A percentile compares a stretch with the other conserved stretches of the same genome.
phyloP scores from a whole-genome alignment of 2,888 invertebrate species.

The Cloeon dipterum region DNA sequence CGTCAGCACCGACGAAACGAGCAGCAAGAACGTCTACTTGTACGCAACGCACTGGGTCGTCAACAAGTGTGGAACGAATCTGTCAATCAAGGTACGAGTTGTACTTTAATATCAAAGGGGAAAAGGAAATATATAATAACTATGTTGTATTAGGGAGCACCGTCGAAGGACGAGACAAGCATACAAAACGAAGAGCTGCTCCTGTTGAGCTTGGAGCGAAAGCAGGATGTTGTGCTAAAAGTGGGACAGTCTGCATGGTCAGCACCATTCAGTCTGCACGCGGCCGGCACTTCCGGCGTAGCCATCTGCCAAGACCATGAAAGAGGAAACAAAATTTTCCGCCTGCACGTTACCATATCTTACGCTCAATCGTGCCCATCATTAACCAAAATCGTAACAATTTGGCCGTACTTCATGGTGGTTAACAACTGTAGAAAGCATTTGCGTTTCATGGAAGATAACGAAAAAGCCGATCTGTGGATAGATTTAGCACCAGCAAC shows the following conservation, averaged over 20 bases:
- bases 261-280: conserved; percentile 35
- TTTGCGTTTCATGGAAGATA: conserved; percentile 59
- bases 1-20: conserved; percentile 32
- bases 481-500: conserved; percentile 45
- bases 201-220: not conserved
- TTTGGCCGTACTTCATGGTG: conserved; percentile 57
- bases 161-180: not conserved
- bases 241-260: conserved; percentile 35
- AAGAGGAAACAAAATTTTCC: conserved; percentile 37
- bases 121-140: not conserved
- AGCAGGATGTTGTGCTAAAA: not conserved
- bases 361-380: conserved; percentile 47
- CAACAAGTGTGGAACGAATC: conserved; percentile 64
- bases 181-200: not conserved
- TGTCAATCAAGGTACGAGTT: conserved; percentile 61
- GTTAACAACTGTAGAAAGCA: conserved; percentile 40
- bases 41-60: conserved; percentile 75
- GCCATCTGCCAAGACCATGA: conserved; percentile 43
- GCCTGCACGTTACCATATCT: conserved; percentile 42
- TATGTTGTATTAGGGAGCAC: not conserved
- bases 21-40: conserved; percentile 38
- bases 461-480: conserved; percentile 66
- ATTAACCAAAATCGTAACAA: conserved; percentile 54
- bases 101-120: conserved; percentile 10
- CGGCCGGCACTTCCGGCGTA: conserved; percentile 45